Conservation (phyloP, 92 coral and sea anemone species). For the Epizoanthus stellaris region DNA sequence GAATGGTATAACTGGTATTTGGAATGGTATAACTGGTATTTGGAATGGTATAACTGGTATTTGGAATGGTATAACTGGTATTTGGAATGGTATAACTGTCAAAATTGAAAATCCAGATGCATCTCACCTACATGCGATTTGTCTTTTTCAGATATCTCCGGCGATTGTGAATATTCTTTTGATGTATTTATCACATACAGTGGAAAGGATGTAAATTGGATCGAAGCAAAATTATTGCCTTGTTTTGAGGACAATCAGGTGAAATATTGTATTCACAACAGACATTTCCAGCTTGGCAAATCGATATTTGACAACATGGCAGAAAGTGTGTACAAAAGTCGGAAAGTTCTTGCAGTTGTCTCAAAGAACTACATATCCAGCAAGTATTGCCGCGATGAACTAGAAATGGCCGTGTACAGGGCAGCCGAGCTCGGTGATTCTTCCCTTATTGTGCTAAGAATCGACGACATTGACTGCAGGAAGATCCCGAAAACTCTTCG, state of each 20-base stretch:
- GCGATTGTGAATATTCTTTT: too few species aligned
- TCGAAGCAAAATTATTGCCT: conserved; percentile 28
- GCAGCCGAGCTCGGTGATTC: conserved; percentile 25
- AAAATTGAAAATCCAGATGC: too few species aligned
- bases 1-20: too few species aligned
- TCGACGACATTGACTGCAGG: not conserved
- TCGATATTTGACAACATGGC: conserved; percentile 52
- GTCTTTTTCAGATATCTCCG: too few species aligned
- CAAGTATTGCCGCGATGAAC: conserved; percentile 32
- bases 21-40: too few species aligned
- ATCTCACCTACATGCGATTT: too few species aligned
- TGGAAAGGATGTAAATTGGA: conserved; percentile 40
- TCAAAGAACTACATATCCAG: conserved; percentile 35
- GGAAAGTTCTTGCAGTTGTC: conserved; percentile 36
- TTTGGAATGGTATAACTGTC: too few species aligned
- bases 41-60: too few species aligned
- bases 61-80: too few species aligned
- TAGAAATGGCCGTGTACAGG: conserved; percentile 41
- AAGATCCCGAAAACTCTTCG: too few species aligned
- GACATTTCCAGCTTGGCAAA: conserved; percentile 42
- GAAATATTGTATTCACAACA: conserved; percentile 46
- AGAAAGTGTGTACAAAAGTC: conserved; percentile 46
- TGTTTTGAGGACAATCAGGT: conserved; percentile 24
- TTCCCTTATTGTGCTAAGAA: conserved; percentile 25
- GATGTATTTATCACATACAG: conserved; percentile 50